phyloP scores from a whole-genome alignment of 2,797 vertebrate species.

The Typhlichthys eigenmanni region DNA sequence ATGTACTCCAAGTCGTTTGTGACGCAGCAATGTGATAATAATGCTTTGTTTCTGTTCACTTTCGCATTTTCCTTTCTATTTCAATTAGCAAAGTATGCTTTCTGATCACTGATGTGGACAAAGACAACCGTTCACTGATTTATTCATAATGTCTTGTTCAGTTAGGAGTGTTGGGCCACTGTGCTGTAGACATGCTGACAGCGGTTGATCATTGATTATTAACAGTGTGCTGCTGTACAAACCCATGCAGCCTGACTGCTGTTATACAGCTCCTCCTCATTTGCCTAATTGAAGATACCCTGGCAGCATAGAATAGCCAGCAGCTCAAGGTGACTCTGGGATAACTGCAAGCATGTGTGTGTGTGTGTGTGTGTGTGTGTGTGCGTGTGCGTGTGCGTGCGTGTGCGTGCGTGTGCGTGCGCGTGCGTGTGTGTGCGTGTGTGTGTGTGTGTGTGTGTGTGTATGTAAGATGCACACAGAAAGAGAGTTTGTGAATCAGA shows the following conservation, averaged over 20 bases:
- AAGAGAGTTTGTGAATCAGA: conserved; percentile 1
- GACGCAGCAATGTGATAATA: too few species aligned
- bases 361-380: conserved; percentile 19
- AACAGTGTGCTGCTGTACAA: conserved; percentile 52
- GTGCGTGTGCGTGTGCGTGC: conserved; percentile 10
- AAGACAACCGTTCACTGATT: conserved; percentile 5
- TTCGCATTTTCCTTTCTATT: too few species aligned
- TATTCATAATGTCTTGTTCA: conserved; percentile 14
- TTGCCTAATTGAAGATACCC: conserved; percentile 76
- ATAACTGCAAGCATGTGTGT: conserved; percentile 22
- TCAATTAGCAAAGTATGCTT: too few species aligned
- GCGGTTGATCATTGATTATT: conserved; percentile 67
- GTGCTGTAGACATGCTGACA: conserved; percentile 41
- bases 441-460: neutral
- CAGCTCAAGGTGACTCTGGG: conserved; percentile 69
- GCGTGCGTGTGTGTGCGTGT: conserved; percentile 1
- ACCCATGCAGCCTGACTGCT: conserved; percentile 35
- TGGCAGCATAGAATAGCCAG: conserved; percentile 50
- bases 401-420: conserved; percentile 20
- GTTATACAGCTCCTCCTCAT: conserved; percentile 70
- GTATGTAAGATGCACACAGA: neutral
- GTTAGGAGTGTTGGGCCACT: conserved; percentile 28
- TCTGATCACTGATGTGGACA: too few species aligned
- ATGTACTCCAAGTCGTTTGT: too few species aligned
- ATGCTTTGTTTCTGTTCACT: too few species aligned